These are phyloP conservation scores for Entomyzon cyanotis DNA, from an alignment of 2,113 vertebrate species.

Conservation along the genomic window DNA sequence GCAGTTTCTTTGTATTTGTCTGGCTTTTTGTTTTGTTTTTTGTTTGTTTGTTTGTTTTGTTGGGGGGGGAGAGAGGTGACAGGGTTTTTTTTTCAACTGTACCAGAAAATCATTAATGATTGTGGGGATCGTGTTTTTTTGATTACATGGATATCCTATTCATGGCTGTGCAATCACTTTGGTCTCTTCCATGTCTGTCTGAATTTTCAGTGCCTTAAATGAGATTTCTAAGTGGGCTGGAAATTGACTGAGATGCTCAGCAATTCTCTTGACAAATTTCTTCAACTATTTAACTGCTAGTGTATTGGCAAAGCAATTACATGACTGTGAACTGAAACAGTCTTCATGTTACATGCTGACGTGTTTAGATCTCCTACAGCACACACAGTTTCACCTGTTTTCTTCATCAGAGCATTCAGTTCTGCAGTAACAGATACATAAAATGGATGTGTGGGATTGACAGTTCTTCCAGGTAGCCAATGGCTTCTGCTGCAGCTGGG, in stretches of 20 bases:
- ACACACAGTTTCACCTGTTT: conserved; percentile 40
- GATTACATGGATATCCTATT: background rate
- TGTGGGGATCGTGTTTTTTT: background rate
- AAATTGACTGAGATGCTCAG: conserved; percentile 46
- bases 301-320: conserved; percentile 55
- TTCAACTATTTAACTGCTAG: conserved; percentile 35
- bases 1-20: background rate
- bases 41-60: background rate
- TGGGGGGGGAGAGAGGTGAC: too few species aligned
- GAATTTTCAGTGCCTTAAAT: conserved; percentile 1
- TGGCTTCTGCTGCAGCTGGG: conserved; percentile 16
- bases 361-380: conserved; percentile 5
- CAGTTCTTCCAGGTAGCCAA: conserved; percentile 43
- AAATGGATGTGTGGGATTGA: conserved; percentile 13
- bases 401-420: conserved; percentile 22
- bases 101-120: background rate
- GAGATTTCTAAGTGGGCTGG: conserved; percentile 14
- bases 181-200: background rate
- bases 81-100: background rate
- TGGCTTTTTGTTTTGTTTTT: background rate
- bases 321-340: conserved; percentile 1
- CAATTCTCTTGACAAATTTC: conserved; percentile 52
- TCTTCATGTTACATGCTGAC: conserved; percentile 41
- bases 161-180: background rate
- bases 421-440: background rate